These are phyloP conservation scores for Sycobia sp. DNA, from an alignment of 1,140 invertebrate genomes.

Conservation along the genomic window DNA sequence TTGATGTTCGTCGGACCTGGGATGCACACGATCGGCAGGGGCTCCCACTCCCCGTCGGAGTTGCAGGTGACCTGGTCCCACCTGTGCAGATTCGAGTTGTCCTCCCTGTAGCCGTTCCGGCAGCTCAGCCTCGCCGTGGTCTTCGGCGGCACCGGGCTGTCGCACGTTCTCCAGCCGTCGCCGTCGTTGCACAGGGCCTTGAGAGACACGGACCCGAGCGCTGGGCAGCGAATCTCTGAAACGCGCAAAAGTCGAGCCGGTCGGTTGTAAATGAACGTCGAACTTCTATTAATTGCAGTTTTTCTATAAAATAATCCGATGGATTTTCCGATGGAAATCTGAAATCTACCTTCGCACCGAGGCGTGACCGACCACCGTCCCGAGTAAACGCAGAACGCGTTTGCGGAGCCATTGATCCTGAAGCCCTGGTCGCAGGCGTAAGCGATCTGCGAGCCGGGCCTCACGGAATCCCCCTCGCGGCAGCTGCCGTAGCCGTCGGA, in stretches of 20 bases:
- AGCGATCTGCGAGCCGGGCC: slow-evolving; percentile 45
- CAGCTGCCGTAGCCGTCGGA: slow-evolving; percentile 38
- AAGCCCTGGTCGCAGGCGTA: slow-evolving; percentile 51
- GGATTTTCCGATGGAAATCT: not conserved
- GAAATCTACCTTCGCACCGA: slow-evolving; percentile 45
- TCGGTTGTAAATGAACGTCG: not conserved
- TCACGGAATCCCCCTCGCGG: slow-evolving; percentile 27
- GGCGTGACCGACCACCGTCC: slow-evolving; percentile 51
- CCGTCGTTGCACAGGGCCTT: slow-evolving; percentile 41
- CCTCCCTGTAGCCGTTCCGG: slow-evolving; percentile 45
- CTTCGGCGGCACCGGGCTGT: slow-evolving; percentile 24
- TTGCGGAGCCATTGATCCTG: slow-evolving; percentile 35
- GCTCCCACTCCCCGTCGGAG: slow-evolving; percentile 49
- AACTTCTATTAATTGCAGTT: not conserved
- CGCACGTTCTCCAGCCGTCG: slow-evolving; percentile 38
- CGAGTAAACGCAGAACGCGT: slow-evolving; percentile 44
- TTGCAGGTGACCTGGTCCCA: slow-evolving; percentile 45
- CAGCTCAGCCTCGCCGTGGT: slow-evolving; percentile 47
- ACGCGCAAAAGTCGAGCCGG: too few species aligned
- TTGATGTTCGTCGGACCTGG: slow-evolving; percentile 53
- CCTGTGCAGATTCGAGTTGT: slow-evolving; percentile 33
- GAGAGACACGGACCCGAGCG: slow-evolving; percentile 41
- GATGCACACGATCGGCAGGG: slow-evolving; percentile 51
- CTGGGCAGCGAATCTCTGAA: slow-evolving; percentile 47
- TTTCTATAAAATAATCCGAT: not conserved